Percentiles rank a stretch among this genome's conserved stretches.
phyloP scores from a whole-genome alignment of 2,797 vertebrate species.

The Acridotheres tristis region DNA sequence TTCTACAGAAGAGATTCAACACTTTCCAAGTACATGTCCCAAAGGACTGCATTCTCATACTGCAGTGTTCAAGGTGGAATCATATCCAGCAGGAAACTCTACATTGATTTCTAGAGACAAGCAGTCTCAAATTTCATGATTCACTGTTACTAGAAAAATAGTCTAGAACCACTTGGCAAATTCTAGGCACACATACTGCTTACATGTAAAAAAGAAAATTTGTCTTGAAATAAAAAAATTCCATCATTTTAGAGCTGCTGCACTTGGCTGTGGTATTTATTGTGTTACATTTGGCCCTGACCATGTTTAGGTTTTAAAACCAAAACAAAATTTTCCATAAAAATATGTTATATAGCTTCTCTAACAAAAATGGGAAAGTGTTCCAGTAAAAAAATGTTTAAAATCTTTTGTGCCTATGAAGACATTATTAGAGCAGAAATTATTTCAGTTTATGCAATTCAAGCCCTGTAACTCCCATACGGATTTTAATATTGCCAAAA shows the following conservation, averaged over 20 bases:
- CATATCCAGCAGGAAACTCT: neutral
- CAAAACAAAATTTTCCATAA: slow-evolving; percentile 6
- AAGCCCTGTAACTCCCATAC: neutral
- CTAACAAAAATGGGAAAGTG: neutral
- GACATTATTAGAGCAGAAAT: slow-evolving; percentile 18
- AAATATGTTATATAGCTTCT: slow-evolving; percentile 9
- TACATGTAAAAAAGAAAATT: slow-evolving; percentile 8
- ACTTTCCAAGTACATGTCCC: neutral
- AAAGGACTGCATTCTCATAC: neutral
- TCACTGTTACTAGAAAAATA: slow-evolving; percentile 6
- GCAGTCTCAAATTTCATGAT: neutral
- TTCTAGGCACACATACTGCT: neutral
- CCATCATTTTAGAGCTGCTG: neutral
- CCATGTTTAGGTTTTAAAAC: slow-evolving; percentile 22
- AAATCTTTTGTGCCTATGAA: slow-evolving; percentile 23
- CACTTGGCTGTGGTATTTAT: slow-evolving; percentile 23
- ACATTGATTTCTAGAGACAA: neutral
- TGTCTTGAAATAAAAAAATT: slow-evolving; percentile 32
- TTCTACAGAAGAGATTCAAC: neutral
- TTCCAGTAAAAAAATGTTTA: slow-evolving; percentile 21
- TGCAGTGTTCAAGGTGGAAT: neutral
- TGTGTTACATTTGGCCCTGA: slow-evolving; percentile 21
- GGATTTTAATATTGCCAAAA: neutral
- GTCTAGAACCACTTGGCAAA: slow-evolving; percentile 16
- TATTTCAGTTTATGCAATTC: slow-evolving; percentile 21